Evolutionary conservation across 2,113 vertebrate species (phyloP).

Genomic region (Hydropotes inermis): DNA sequence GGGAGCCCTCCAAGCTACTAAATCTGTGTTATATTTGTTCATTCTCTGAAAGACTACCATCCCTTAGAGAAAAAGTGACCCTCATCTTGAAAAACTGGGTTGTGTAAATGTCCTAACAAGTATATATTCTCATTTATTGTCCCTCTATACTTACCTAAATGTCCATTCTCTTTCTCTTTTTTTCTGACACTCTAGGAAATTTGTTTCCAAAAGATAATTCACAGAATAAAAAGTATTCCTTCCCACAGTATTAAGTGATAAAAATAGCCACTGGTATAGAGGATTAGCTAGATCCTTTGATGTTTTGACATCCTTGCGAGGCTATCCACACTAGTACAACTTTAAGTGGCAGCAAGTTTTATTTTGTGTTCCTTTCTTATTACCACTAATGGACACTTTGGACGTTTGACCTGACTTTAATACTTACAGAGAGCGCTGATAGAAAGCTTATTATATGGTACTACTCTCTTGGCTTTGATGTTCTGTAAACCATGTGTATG

Average conservation of each 20-base stretch:
- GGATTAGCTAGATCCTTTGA: background rate
- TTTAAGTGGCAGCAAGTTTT: slow-evolving; percentile 47
- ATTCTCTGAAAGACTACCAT: background rate
- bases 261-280: background rate
- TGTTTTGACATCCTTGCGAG: background rate
- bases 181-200: background rate
- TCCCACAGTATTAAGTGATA: background rate
- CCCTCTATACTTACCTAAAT: background rate
- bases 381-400: slow-evolving; percentile 20
- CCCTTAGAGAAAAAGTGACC: background rate
- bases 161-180: background rate
- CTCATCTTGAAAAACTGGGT: background rate
- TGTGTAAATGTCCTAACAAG: background rate
- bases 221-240: background rate
- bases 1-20: background rate
- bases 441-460: slow-evolving; percentile 29
- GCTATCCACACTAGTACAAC: background rate
- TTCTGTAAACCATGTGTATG: background rate
- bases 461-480: slow-evolving; percentile 34
- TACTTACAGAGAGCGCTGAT: background rate
- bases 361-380: slow-evolving; percentile 49
- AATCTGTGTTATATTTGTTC: background rate
- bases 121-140: background rate
- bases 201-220: background rate
- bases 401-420: slow-evolving; percentile 35